phyloP scores from a whole-genome alignment of 2,113 vertebrate genomes.

The Vimba vimba region DNA sequence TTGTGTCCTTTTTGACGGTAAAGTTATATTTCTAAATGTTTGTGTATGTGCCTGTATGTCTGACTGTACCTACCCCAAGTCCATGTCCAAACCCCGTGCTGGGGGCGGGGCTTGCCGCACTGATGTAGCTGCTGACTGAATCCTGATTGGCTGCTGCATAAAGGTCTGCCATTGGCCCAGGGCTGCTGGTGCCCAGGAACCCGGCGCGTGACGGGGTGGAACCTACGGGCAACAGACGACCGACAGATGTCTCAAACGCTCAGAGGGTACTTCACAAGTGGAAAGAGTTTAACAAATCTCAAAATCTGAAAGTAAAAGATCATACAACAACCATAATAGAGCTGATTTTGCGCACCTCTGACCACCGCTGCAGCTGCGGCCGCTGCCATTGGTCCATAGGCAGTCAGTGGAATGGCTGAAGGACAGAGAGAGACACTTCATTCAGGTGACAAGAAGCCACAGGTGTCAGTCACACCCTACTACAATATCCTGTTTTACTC shows the following conservation, averaged over 20 bases:
- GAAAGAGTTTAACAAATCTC: not conserved
- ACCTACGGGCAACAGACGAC: conserved; percentile 72
- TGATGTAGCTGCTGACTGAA: conserved; percentile 98
- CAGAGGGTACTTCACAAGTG: not conserved
- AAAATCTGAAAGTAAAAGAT: not conserved
- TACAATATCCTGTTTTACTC: not conserved
- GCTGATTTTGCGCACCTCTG: conserved; percentile 74
- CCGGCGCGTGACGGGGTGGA: conserved; percentile 92
- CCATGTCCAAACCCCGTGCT: conserved; percentile 96
- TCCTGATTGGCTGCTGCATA: conserved; percentile 95
- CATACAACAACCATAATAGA: not conserved
- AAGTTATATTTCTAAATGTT: not conserved
- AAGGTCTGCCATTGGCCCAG: conserved; percentile 96
- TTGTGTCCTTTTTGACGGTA: not conserved
- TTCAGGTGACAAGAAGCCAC: not conserved
- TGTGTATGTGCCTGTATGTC: not conserved
- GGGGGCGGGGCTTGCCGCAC: conserved; percentile 94
- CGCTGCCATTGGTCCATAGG: conserved; percentile 97
- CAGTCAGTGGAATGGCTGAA: conserved; percentile 94
- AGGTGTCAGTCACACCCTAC: not conserved
- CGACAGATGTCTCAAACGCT: not conserved
- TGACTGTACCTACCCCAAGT: conserved; percentile 82
- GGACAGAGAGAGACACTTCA: not conserved
- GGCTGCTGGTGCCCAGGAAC: conserved; percentile 97
- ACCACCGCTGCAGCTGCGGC: conserved; percentile 92